A percentile compares a stretch with the other conserved stretches of the same genome.
Conservation (phyloP, 2,113 vertebrate genomes). For the Thalassarche chlororhynchos region DNA sequence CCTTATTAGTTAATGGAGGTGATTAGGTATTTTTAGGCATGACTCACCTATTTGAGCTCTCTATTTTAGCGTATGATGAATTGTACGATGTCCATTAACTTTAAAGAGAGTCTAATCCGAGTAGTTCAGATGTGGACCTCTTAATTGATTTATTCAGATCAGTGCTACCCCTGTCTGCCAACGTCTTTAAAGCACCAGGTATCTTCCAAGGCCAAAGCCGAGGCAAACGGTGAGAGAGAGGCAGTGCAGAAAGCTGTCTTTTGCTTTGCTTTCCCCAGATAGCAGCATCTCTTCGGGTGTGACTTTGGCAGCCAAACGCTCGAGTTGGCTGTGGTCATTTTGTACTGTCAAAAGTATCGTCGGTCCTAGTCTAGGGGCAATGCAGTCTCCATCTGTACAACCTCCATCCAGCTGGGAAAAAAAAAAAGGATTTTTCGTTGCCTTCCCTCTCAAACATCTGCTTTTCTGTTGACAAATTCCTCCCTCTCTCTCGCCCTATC, state of each 20-base stretch:
- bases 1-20: neutral
- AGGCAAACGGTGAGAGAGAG: neutral
- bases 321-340: neutral
- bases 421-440: neutral
- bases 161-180: neutral
- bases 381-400: neutral
- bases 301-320: neutral
- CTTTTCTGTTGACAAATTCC: neutral
- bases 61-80: neutral
- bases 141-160: neutral
- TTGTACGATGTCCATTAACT: neutral
- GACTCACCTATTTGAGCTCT: constrained; percentile 8
- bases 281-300: neutral
- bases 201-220: neutral
- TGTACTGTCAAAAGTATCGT: neutral
- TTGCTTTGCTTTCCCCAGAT: neutral
- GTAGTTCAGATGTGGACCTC: neutral
- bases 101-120: neutral
- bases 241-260: neutral
- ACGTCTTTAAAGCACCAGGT: neutral
- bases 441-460: neutral
- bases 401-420: neutral
- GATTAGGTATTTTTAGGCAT: neutral
- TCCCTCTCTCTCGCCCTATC: neutral
- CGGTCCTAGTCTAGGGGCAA: neutral